phyloP scores from a whole-genome alignment of 2,113 vertebrate species.

The Tetraodon nigroviridis region DNA sequence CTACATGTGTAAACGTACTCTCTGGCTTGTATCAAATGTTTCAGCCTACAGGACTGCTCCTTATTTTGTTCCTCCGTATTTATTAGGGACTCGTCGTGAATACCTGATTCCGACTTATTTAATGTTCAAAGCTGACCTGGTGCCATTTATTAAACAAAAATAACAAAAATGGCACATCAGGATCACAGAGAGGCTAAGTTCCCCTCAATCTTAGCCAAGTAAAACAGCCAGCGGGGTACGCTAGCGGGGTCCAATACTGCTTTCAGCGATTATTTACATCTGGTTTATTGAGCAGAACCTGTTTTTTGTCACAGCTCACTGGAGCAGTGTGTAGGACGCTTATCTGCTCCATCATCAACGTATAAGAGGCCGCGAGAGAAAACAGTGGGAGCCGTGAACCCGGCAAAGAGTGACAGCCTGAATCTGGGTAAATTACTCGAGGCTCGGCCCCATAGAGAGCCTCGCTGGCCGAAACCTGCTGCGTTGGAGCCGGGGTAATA shows the following conservation, averaged over 20 bases:
- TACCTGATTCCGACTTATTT: no score
- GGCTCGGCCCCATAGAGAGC: conserved; percentile 30
- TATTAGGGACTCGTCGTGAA: no score
- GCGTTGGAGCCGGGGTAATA: conserved; percentile 34
- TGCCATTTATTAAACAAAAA: not conserved
- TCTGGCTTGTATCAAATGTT: no score
- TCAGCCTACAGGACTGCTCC: no score
- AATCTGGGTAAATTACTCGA: conserved; percentile 30
- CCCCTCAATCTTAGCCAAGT: conserved; percentile 46
- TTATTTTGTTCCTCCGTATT: no score
- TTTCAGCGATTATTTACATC: conserved; percentile 71
- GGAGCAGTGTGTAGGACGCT: conserved; percentile 53
- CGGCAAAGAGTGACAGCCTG: conserved; percentile 41
- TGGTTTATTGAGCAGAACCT: conserved; percentile 63
- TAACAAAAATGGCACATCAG: conserved; percentile 46
- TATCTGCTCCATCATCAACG: conserved; percentile 58
- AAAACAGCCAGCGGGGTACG: conserved; percentile 50
- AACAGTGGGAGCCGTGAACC: conserved; percentile 45
- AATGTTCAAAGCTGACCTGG: no score
- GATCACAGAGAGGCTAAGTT: conserved; percentile 53
- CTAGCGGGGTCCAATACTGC: conserved; percentile 46
- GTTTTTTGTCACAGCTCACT: conserved; percentile 42
- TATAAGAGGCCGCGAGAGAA: conserved; percentile 42
- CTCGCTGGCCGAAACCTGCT: conserved; percentile 37
- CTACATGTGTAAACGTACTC: no score